Percentiles rank a stretch among this genome's conserved stretches.
Evolutionary conservation across 2,113 vertebrate species (phyloP).

Genomic region (Sorex araneus): DNA sequence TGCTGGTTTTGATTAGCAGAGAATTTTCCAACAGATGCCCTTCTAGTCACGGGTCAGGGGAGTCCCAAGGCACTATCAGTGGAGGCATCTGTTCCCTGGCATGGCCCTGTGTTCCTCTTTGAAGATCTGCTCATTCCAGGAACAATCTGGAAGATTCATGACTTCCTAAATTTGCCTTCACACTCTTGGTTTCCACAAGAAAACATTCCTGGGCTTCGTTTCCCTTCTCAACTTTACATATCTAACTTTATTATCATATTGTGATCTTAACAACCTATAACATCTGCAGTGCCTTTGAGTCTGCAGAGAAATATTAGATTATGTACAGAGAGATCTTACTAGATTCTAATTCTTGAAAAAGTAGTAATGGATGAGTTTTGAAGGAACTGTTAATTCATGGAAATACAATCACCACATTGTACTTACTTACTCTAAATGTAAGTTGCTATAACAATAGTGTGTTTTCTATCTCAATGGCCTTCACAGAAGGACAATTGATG

Average conservation of each 20-base stretch:
- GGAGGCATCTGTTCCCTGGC: not conserved
- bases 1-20: not conserved
- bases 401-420: not conserved
- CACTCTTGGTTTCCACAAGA: not conserved
- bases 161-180: not conserved
- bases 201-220: not conserved
- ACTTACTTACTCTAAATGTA: not conserved
- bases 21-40: not conserved
- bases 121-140: not conserved
- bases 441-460: not conserved
- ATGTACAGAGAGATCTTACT: not conserved
- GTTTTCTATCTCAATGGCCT: not conserved
- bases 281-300: not conserved
- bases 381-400: conserved; percentile 28
- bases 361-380: not conserved
- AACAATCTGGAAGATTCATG: not conserved
- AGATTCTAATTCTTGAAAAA: conserved; percentile 31
- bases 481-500: not conserved
- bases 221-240: not conserved
- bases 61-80: not conserved
- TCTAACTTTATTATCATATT: not conserved
- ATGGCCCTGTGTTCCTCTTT: not conserved
- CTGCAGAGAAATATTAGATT: conserved; percentile 32
- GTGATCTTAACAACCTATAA: not conserved
- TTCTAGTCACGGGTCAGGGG: not conserved